Conservation (phyloP, 2,113 vertebrate species). For the Xenus cinereus region DNA sequence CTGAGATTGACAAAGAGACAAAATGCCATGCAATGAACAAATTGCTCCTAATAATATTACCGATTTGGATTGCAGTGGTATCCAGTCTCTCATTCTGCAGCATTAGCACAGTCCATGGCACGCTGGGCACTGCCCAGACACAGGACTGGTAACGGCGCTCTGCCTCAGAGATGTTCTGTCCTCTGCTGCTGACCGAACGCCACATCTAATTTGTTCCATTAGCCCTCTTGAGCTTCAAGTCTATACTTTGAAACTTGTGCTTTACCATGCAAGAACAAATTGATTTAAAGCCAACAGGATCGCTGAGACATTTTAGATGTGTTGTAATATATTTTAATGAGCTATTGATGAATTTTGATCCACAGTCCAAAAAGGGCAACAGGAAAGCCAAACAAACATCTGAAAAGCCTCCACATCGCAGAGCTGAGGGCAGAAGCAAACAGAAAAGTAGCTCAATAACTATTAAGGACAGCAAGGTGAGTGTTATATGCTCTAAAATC, state of each 20-base stretch:
- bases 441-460: background rate
- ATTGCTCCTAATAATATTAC: background rate
- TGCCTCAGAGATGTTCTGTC: background rate
- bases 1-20: background rate
- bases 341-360: background rate
- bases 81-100: background rate
- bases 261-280: background rate
- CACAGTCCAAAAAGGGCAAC: constrained; percentile 24
- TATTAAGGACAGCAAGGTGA: constrained; percentile 43
- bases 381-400: background rate
- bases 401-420: background rate
- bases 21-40: background rate
- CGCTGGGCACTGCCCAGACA: background rate
- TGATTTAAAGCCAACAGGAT: background rate
- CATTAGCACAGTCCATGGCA: background rate
- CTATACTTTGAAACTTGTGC: background rate
- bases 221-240: background rate
- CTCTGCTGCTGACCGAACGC: background rate
- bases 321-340: background rate
- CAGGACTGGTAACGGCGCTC: no score
- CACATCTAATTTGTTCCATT: background rate
- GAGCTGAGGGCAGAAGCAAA: background rate
- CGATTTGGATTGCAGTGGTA: background rate
- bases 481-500: background rate
- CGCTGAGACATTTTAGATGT: background rate